These are phyloP conservation scores for Ciconia maguari DNA, from an alignment of 2,113 vertebrate species.

Conservation along the genomic window DNA sequence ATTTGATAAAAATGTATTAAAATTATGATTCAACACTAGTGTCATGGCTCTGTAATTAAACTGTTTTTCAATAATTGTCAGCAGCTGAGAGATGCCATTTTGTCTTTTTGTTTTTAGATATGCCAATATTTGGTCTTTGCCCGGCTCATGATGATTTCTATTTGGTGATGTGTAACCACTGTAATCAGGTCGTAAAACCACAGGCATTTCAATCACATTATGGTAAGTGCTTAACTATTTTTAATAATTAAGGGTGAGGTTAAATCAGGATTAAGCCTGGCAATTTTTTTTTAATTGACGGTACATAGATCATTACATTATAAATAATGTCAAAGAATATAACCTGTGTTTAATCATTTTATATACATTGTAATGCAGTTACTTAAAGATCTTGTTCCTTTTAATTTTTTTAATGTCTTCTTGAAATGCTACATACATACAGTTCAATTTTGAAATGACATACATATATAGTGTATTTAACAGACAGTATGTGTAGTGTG, in stretches of 20 bases:
- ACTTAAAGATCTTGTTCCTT: not conserved
- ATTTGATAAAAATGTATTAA: constrained; percentile 42
- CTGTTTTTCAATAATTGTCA: constrained; percentile 41
- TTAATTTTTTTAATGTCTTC: not conserved
- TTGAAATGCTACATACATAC: not conserved
- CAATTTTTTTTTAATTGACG: constrained; percentile 51
- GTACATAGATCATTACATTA: constrained; percentile 26
- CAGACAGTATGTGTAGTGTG: not conserved
- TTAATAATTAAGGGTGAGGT: constrained; percentile 71
- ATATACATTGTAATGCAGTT: not conserved
- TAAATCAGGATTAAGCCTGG: constrained; percentile 70
- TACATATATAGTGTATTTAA: not conserved
- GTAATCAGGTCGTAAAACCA: constrained; percentile 97
- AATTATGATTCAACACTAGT: constrained; percentile 44
- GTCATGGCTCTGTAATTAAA: constrained; percentile 57
- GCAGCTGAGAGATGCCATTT: constrained; percentile 66
- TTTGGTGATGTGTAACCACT: constrained; percentile 99
- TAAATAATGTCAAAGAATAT: constrained; percentile 35
- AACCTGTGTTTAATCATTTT: constrained; percentile 25
- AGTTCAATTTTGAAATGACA: not conserved
- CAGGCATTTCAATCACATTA: constrained; percentile 99
- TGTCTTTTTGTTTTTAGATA: constrained; percentile 83
- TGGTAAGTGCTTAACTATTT: constrained; percentile 86
- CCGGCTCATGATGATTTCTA: constrained; percentile 98
- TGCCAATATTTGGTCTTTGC: constrained; percentile 99